Evolutionary conservation across 2,888 invertebrate genomes (phyloP), one percentile per base, ranked within the genome.

Genomic region (Lasioglossum oenotherae): DNA sequence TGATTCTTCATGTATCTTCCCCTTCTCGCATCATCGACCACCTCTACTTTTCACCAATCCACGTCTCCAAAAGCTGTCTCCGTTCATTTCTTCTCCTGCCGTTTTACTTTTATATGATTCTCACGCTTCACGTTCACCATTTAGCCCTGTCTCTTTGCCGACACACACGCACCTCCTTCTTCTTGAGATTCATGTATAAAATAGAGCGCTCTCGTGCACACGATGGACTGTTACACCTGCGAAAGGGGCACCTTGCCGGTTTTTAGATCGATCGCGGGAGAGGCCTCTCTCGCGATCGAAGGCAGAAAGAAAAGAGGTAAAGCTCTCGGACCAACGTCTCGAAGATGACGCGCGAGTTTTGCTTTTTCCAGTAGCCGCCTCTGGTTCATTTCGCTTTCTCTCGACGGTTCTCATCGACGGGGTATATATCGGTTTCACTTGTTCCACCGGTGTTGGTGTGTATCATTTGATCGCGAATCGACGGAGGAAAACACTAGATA

Each of bases 291-390:
- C 84, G 71, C 71, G 74, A 74, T 72, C 73, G 64, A 57, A 72
- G 76, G 79, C 79, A 80, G 82, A 87, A 78, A 72, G 27, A 53
- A 67, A 67, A 86, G 82, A 77, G 77, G 60, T 44, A 69, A 76
- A 86, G 67, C 57, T 67, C 71, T 69, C 78, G 85, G 67, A 64
- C 73, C 78, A 60, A 75, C 12, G 74, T 79, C 76, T 85, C 77
- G 67, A 79, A 60, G 49, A 77, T 77, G 57, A 31, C 27, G 0
- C 31, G 64, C 46, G 38, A n/a, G 31, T 57, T 41, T 35, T 69
- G 35, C 46, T 69, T 57, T 38, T 57, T 35, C 35, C 35, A 6
- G 74, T 44, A 16, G 12, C 5, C 53, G 44, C 67, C 12, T n/a
- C 1, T 38, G 19, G 49, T 12, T 74, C 31, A 19, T 23, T 27